Conservation (phyloP, 2,797 vertebrate species). For the Rhabdomys pumilio region DNA sequence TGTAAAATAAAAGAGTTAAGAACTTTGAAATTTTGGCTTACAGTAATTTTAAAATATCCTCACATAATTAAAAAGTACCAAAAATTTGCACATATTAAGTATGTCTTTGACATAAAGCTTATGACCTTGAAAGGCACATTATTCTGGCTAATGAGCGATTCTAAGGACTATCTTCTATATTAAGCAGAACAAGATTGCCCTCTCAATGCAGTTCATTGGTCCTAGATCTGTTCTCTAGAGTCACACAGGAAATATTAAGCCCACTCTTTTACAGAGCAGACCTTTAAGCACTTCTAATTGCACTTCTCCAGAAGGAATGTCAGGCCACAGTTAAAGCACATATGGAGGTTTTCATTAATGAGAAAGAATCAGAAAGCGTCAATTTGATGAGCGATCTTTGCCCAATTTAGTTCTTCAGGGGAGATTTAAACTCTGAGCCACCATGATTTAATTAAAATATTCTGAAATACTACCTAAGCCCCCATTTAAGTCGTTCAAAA, state of each 20-base stretch:
- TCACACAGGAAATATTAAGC: slow-evolving; percentile 59
- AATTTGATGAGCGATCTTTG: slow-evolving; percentile 72
- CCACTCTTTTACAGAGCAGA: slow-evolving; percentile 65
- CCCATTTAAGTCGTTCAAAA: slow-evolving; percentile 67
- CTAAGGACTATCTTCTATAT: slow-evolving; percentile 28
- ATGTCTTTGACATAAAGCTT: slow-evolving; percentile 50
- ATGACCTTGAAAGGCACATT: slow-evolving; percentile 76
- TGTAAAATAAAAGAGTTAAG: slow-evolving; percentile 35
- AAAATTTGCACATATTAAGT: slow-evolving; percentile 57
- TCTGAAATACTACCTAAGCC: slow-evolving; percentile 68
- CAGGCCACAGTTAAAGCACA: slow-evolving; percentile 60
- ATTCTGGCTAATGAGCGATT: slow-evolving; percentile 76
- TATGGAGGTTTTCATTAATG: slow-evolving; percentile 72
- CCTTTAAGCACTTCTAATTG: slow-evolving; percentile 74
- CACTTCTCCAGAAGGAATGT: slow-evolving; percentile 72
- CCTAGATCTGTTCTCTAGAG: slow-evolving; percentile 71
- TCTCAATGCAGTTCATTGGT: slow-evolving; percentile 38
- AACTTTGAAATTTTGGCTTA: slow-evolving; percentile 51
- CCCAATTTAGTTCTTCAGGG: slow-evolving; percentile 75
- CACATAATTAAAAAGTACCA: slow-evolving; percentile 66
- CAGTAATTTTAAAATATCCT: slow-evolving; percentile 17
- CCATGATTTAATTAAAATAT: slow-evolving; percentile 77
- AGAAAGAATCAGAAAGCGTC: slow-evolving; percentile 68
- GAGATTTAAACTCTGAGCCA: slow-evolving; percentile 73
- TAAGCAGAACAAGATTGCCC: slow-evolving; percentile 64